A percentile compares a stretch with the other conserved stretches of the same genome.
phyloP scores from a whole-genome alignment of 2,113 vertebrate species.

The Labeo catla region DNA sequence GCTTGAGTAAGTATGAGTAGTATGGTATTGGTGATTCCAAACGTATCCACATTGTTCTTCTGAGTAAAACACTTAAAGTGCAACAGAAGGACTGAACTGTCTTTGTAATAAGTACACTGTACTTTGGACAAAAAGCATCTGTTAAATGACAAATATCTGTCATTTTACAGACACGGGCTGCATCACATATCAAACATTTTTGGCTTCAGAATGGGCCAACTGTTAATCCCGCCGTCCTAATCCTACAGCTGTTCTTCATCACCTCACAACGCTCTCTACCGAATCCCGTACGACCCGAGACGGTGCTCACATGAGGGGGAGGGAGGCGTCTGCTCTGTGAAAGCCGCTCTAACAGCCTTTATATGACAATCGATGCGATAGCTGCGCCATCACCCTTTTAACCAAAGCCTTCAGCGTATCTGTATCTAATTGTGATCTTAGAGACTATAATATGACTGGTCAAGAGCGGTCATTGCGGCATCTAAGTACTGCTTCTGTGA shows the following conservation, averaged over 20 bases:
- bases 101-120: background rate
- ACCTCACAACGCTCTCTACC: background rate
- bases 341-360: background rate
- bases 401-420: background rate
- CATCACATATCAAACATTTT: constrained; percentile 22
- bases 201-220: constrained; percentile 26
- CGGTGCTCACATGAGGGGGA: constrained; percentile 5
- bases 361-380: background rate
- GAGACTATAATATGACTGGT: background rate
- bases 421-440: constrained; percentile 12
- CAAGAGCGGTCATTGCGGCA: constrained; percentile 1
- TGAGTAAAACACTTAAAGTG: background rate
- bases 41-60: background rate
- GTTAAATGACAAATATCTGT: constrained; percentile 25
- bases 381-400: background rate
- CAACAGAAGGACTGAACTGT: background rate
- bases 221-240: constrained; percentile 26
- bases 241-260: constrained; percentile 44
- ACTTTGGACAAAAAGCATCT: background rate
- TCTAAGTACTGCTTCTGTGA: background rate
- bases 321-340: background rate
- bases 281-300: background rate
- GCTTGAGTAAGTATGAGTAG: background rate
- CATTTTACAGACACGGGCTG: constrained; percentile 8
- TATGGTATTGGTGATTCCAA: background rate